Percentiles rank a stretch among this genome's conserved stretches.
These are phyloP conservation scores for Antheraea mylitta DNA, from an alignment of 1,140 invertebrate genomes.

Conservation along the genomic window DNA sequence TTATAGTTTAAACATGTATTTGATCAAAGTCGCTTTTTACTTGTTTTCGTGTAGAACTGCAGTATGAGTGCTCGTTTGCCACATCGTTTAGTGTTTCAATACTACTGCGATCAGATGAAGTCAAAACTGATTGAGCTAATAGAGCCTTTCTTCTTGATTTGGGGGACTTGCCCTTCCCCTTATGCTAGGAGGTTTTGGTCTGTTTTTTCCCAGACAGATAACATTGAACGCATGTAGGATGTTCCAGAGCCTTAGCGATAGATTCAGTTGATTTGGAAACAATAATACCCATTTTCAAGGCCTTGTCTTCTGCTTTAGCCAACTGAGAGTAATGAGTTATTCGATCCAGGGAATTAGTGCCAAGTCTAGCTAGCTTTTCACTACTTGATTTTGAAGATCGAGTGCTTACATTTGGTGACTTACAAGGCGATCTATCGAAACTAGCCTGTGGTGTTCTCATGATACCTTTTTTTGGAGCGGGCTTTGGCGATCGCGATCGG, in stretches of 20 bases:
- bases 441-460: slow-evolving; percentile 76
- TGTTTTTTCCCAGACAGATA: slow-evolving; percentile 80
- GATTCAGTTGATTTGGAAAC: slow-evolving; percentile 76
- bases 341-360: slow-evolving; percentile 74
- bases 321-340: slow-evolving; percentile 74
- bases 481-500: slow-evolving; percentile 68
- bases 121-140: slow-evolving; percentile 55
- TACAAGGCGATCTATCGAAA: slow-evolving; percentile 71
- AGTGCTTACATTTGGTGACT: slow-evolving; percentile 68
- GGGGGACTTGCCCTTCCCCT: slow-evolving; percentile 75
- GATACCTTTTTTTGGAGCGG: slow-evolving; percentile 72
- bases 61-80: slow-evolving; percentile 45
- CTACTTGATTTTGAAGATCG: slow-evolving; percentile 70
- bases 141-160: slow-evolving; percentile 71
- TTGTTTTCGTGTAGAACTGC: slow-evolving; percentile 42
- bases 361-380: slow-evolving; percentile 70
- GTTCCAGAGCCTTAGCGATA: slow-evolving; percentile 80
- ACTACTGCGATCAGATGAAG: slow-evolving; percentile 71
- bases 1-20: slow-evolving; percentile 61
- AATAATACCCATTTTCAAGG: slow-evolving; percentile 76
- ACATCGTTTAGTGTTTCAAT: slow-evolving; percentile 67
- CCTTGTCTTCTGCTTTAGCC: slow-evolving; percentile 74
- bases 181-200: slow-evolving; percentile 81
- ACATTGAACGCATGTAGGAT: slow-evolving; percentile 84
- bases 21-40: slow-evolving; percentile 58